Evolutionary conservation across 2,797 vertebrate species (phyloP), one percentile per base, ranked within the genome.

Genomic region (Florisuga fusca): DNA sequence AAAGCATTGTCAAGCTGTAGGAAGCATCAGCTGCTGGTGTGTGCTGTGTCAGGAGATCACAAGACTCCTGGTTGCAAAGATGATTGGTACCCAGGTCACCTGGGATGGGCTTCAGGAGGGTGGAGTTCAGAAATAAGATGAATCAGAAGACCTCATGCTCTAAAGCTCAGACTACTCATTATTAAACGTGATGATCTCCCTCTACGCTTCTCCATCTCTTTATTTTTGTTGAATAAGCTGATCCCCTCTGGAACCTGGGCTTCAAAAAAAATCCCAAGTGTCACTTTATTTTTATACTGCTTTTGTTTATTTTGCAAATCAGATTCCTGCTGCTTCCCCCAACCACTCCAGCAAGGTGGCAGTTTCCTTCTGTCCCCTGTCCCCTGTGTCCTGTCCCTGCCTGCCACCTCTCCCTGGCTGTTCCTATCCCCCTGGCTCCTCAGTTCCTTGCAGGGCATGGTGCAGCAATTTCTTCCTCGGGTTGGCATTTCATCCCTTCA

Each of bases 1-100:
- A 71, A 57, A 46, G 71, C 74, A 38, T 25, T 0, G 1, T 3
- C 34, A 1, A 20, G 26, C 2, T 2, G 3, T 9, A 27, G 72
- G 68, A 38, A 64, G 76, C 57, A 21, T 21, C 68, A 13, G 1
- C 29, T 22, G 57, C 21, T 15, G 67, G 33, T 2, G 50, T 1
- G 10, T 3, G 1, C 2, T 0, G 3, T 10, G n/a, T 25, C 1
- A 7, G 76, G 34, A 45, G 38, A 7, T 12, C 43, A 18, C 55
- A 76, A 82, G 31, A 0, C 9, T 3, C 46, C 78, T 7, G 8
- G 20, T 54, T n/a, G 72, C 67, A 15, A 9, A 11, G 71, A 3
- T 38, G 67, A 9, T 13, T 7, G 31, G n/a, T 23, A 5, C 61
- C 64, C 1, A 23, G 22, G 13, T 25, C 43, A 22, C 2, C 43